These are phyloP conservation scores for Teleiodes luculella DNA, from an alignment of 2,888 invertebrate species.

Conservation along the genomic window DNA sequence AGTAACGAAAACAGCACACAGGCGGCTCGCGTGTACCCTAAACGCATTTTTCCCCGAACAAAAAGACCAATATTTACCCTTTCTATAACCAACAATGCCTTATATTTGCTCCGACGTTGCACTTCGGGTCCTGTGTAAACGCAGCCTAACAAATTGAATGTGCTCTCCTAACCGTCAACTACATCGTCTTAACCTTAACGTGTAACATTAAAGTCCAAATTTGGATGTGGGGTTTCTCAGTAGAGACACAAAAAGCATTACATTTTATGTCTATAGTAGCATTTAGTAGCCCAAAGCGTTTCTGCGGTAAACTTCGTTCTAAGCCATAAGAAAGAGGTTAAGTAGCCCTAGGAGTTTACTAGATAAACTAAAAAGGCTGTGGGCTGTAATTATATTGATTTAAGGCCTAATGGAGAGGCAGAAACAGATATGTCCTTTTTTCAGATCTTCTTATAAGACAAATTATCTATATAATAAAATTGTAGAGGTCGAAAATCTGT, in stretches of 20 bases:
- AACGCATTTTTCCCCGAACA: constrained; percentile 75
- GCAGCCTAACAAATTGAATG: constrained; percentile 64
- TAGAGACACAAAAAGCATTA: constrained; percentile 62
- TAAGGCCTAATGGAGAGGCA: constrained; percentile 44
- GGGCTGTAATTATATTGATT: constrained; percentile 56
- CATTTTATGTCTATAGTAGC: constrained; percentile 70
- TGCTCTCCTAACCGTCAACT: constrained; percentile 25
- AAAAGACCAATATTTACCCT: constrained; percentile 71
- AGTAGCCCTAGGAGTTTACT: constrained; percentile 46
- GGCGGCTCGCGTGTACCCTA: constrained; percentile 60
- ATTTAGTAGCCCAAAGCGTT: constrained; percentile 69
- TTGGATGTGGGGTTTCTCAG: constrained; percentile 28
- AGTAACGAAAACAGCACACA: constrained; percentile 75
- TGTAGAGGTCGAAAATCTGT: too few relatives aligned
- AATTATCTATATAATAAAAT: too few relatives aligned
- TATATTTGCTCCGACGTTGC: constrained; percentile 73
- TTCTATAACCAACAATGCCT: constrained; percentile 72
- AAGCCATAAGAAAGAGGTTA: constrained; percentile 53
- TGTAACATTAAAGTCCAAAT: constrained; percentile 32
- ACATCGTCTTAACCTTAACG: constrained; percentile 37
- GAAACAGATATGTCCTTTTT: too few relatives aligned
- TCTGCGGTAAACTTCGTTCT: constrained; percentile 65
- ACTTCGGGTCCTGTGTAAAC: constrained; percentile 76
- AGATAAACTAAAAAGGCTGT: constrained; percentile 44
- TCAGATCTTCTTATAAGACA: too few relatives aligned